Evolutionary conservation across 2,113 vertebrate genomes (phyloP).

Genomic region (Phrynocephalus versicolor): DNA sequence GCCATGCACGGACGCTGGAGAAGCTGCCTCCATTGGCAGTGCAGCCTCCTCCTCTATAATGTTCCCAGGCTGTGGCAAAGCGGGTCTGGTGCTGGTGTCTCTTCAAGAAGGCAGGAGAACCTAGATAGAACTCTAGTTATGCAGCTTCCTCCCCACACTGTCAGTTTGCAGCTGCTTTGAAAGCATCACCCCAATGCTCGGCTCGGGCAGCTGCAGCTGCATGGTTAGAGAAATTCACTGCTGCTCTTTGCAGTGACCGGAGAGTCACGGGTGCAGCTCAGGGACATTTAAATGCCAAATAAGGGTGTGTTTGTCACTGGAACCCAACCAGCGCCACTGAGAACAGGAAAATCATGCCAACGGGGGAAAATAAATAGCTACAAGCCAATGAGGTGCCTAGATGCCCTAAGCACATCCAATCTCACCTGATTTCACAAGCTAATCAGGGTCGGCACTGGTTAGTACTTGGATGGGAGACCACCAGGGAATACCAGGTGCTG

Average conservation of each 20-base stretch:
- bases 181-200: rapidly evolving
- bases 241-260: conserved; percentile 22
- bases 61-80: neutral
- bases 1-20: no score
- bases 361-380: neutral
- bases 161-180: neutral
- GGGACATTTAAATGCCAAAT: conserved; percentile 15
- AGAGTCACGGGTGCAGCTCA: neutral
- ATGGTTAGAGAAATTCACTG: neutral
- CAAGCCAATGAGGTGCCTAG: no score
- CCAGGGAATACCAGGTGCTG: no score
- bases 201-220: conserved; percentile 18
- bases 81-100: neutral
- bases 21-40: no score
- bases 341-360: neutral
- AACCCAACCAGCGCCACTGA: neutral
- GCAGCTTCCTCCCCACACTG: neutral
- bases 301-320: rapidly evolving
- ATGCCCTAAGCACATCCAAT: no score
- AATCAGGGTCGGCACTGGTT: no score
- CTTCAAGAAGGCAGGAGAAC: neutral
- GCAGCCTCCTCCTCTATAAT: no score
- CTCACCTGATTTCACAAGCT: no score
- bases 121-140: neutral
- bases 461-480: no score